A percentile compares a stretch with the other conserved stretches of the same genome.
Evolutionary conservation across 2,113 vertebrate genomes (phyloP).

Genomic region (Osmerus eperlanus): DNA sequence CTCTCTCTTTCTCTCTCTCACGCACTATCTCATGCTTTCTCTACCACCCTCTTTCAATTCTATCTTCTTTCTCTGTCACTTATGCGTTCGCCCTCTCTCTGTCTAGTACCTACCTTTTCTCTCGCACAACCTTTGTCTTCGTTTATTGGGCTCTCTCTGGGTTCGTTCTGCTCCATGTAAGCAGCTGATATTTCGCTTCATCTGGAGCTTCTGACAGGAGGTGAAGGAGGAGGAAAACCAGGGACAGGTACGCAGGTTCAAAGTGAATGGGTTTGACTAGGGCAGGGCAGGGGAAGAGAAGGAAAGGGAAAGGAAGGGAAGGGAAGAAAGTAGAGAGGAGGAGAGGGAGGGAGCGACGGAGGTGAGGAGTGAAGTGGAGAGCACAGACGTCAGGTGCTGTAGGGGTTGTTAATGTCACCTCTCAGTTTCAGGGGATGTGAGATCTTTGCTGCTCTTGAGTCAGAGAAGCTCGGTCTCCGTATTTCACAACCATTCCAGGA

Average conservation of each 20-base stretch:
- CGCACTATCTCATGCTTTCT: background rate
- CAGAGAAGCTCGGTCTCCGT: background rate
- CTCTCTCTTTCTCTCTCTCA: background rate
- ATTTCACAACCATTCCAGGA: background rate
- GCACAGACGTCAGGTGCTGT: background rate
- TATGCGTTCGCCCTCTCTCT: background rate
- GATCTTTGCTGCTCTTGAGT: background rate
- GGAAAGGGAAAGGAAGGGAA: no score
- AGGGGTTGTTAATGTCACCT: background rate
- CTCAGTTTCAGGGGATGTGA: conserved; percentile 2
- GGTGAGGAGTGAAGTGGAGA: background rate
- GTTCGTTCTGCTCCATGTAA: conserved; percentile 42
- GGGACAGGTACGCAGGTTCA: conserved; percentile 1
- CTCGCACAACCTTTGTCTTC: conserved; percentile 1
- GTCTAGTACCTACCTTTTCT: no score
- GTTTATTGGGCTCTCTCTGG: conserved; percentile 8
- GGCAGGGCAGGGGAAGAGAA: no score
- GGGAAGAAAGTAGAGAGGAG: no score
- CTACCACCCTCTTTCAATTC: background rate
- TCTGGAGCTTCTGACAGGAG: background rate
- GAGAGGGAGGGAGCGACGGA: no score
- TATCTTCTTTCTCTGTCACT: background rate
- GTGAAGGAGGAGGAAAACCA: background rate
- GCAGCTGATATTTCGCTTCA: background rate
- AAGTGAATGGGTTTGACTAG: background rate